These are phyloP conservation scores for Lacerta viridis DNA, from an alignment of 2,797 vertebrate genomes.

Conservation along the genomic window DNA sequence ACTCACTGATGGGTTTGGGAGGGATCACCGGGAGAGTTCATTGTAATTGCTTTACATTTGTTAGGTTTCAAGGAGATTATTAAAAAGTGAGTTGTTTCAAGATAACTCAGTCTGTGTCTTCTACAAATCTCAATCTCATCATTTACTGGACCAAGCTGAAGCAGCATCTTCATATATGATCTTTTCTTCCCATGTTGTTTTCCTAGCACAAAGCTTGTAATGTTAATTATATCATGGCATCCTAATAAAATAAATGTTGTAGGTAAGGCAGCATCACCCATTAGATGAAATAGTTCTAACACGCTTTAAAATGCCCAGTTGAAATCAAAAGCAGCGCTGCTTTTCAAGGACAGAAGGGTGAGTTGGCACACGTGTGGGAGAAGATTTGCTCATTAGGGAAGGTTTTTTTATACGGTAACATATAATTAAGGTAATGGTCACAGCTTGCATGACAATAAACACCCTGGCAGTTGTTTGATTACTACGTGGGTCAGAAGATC, in stretches of 20 bases:
- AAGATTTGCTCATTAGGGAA: constrained; percentile 81
- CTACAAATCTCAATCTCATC: not conserved
- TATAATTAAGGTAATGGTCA: constrained; percentile 83
- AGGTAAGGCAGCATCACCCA: constrained; percentile 65
- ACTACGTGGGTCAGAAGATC: constrained; percentile 80
- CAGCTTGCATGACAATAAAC: constrained; percentile 77
- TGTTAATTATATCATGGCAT: constrained; percentile 77
- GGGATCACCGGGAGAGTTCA: too few relatives aligned
- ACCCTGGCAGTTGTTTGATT: constrained; percentile 80
- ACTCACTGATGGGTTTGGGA: too few relatives aligned
- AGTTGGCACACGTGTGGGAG: constrained; percentile 68
- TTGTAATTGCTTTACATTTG: not conserved
- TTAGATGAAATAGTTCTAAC: constrained; percentile 67
- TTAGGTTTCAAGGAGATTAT: not conserved
- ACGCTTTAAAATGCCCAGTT: constrained; percentile 67
- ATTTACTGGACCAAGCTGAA: not conserved
- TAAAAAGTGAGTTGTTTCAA: not conserved
- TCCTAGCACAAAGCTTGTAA: constrained; percentile 55
- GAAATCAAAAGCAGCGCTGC: constrained; percentile 58
- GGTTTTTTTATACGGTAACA: constrained; percentile 78
- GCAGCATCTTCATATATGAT: constrained; percentile 48
- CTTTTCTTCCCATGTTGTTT: constrained; percentile 51
- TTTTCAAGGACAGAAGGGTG: constrained; percentile 78
- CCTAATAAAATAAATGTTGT: constrained; percentile 71
- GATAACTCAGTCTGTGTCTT: not conserved